phyloP scores from a whole-genome alignment of 2,113 vertebrate genomes.

The Phainopepla nitens region DNA sequence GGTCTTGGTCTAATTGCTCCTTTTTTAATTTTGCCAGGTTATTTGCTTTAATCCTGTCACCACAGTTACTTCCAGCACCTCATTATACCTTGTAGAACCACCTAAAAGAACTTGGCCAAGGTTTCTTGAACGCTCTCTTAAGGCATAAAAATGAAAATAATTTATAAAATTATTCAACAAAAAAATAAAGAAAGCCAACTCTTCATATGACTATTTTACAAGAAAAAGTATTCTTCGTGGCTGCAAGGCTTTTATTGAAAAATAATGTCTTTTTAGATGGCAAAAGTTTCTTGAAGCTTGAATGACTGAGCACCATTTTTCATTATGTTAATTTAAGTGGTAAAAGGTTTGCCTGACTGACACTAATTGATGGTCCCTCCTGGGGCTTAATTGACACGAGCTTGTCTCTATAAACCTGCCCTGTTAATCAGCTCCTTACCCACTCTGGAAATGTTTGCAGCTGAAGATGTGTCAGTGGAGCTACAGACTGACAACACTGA shows the following conservation, averaged over 20 bases:
- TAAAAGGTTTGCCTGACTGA: slow-evolving; percentile 47
- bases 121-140: neutral
- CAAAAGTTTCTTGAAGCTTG: neutral
- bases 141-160: neutral
- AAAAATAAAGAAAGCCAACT: neutral
- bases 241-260: neutral
- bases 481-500: neutral
- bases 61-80: neutral
- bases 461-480: neutral
- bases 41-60: neutral
- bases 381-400: slow-evolving; percentile 52
- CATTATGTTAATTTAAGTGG: slow-evolving; percentile 32
- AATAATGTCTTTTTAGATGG: neutral
- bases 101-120: neutral
- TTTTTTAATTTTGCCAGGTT: neutral
- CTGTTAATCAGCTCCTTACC: slow-evolving; percentile 28
- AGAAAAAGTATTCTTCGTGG: neutral
- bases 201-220: neutral
- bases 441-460: neutral
- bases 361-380: slow-evolving; percentile 60
- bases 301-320: slow-evolving; percentile 18
- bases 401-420: slow-evolving; percentile 39
- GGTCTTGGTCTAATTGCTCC: neutral
- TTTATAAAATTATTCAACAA: neutral
- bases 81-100: neutral